These are phyloP conservation scores for Agonopterix alstromeriana DNA, from an alignment of 2,888 invertebrate genomes.

Conservation along the genomic window DNA sequence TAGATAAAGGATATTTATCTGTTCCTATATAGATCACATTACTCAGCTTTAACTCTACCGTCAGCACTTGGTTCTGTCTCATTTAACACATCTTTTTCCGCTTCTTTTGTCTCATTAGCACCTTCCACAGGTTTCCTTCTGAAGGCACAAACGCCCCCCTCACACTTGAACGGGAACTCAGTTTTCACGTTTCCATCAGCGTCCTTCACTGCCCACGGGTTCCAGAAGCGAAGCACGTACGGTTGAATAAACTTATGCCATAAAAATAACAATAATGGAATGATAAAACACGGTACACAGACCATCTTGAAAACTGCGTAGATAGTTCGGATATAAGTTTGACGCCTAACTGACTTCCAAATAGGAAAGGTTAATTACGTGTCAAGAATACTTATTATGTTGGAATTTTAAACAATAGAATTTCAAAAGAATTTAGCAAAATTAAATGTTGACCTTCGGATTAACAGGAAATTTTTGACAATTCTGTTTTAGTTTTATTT, in stretches of 20 bases:
- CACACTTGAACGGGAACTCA: constrained; percentile 78
- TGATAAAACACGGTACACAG: constrained; percentile 90
- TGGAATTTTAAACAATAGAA: not conserved
- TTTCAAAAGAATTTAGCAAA: too few relatives aligned
- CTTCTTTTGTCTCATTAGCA: too few relatives aligned
- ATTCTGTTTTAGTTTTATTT: too few relatives aligned
- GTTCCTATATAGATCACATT: too few relatives aligned
- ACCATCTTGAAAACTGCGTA: constrained; percentile 73
- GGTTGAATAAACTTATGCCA: constrained; percentile 93
- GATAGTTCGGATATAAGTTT: not conserved
- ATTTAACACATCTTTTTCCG: too few relatives aligned
- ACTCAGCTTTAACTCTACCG: too few relatives aligned
- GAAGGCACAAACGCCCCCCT: constrained; percentile 73
- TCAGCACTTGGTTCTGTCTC: too few relatives aligned
- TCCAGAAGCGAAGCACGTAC: constrained; percentile 87
- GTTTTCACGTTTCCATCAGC: constrained; percentile 77
- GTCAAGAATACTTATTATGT: not conserved
- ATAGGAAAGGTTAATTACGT: not conserved
- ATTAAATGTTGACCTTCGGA: too few relatives aligned
- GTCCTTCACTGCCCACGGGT: constrained; percentile 84
- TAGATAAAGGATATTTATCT: too few relatives aligned
- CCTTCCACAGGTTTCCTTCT: constrained; percentile 23
- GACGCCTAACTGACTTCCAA: too few relatives aligned
- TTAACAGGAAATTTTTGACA: too few relatives aligned
- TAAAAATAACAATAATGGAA: constrained; percentile 87